Evolutionary conservation across 2,888 invertebrate species (phyloP), one percentile per base, ranked within the genome.

Genomic region (Athripsodes cinereus): DNA sequence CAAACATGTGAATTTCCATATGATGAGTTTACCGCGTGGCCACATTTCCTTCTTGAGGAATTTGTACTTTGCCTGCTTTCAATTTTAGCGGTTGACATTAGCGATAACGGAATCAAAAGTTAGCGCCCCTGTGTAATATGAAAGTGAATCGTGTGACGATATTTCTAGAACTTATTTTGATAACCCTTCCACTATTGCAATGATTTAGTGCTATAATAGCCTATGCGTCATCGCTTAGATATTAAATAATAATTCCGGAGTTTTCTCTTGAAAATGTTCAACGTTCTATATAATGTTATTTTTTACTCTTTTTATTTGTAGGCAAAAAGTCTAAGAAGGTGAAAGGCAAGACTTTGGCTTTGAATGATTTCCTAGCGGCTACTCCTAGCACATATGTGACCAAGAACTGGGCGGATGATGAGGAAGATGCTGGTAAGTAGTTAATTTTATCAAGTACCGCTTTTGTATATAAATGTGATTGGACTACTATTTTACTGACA

Each of bases 281-380:
- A 13, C 8, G 13, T 48, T 48, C 8, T 48, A n/a, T 48, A 19
- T 48, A 26, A 26, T 26, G 26, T 26, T 3, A 6, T 26, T 26
- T 52, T 55, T 31, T 13, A 22, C 44, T 50, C 10, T 26, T 52
- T 55, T 31, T 13, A 22, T 51, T 50, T 54, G 22, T 79, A 90
- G 89, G 83, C 76, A 92, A 88, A 83, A 92, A 88, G 81, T 85
- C 81, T 73, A 92, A 88, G 81, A 94, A 90, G 81, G 81, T 82
- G 74, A 92, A 91, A 81, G 90, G 90, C 72, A 89, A 87, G 72
- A 88, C 88, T 64, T 75, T 93, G 69, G 84, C 86, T 67, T 79
- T 95, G 69, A 90, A 86, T 72, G 87, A 88, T 68, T 93, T 95
- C 72, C 79, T 94, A 66, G 86, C 87, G 63, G 87, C 87, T 69